Conservation (phyloP, 2,888 invertebrate genomes). For the Iphiclides podalirius region DNA sequence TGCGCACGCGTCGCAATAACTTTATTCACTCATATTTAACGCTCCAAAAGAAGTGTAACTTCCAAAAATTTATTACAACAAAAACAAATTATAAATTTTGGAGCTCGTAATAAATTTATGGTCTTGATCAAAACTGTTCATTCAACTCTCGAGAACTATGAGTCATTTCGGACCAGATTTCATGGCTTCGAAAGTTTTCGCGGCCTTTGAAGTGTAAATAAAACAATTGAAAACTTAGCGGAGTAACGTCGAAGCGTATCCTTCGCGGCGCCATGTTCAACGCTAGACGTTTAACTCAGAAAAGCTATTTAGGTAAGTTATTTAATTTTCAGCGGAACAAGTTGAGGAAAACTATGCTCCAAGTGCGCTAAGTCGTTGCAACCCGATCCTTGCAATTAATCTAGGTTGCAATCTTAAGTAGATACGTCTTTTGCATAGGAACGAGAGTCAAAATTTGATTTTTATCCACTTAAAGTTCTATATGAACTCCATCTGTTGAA, state of each 20-base stretch:
- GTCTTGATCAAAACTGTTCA: constrained; percentile 37
- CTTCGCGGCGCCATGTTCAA: constrained; percentile 47
- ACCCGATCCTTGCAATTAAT: constrained; percentile 49
- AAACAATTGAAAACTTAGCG: constrained; percentile 47
- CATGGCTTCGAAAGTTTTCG: constrained; percentile 42
- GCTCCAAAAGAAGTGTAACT: no score
- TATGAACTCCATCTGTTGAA: constrained; percentile 38
- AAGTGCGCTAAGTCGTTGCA: constrained; percentile 50
- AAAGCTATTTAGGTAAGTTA: constrained; percentile 65
- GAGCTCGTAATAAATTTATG: constrained; percentile 26
- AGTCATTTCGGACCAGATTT: constrained; percentile 40
- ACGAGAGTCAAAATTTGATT: constrained; percentile 53
- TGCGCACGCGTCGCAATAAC: no score
- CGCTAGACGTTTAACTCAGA: constrained; percentile 49
- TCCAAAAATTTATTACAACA: no score
- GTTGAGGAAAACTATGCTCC: constrained; percentile 55
- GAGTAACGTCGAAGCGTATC: constrained; percentile 43
- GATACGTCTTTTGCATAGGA: constrained; percentile 58
- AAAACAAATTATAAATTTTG: constrained; percentile 2
- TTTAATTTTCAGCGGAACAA: constrained; percentile 55
- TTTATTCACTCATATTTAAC: no score
- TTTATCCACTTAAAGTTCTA: constrained; percentile 49
- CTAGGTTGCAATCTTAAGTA: constrained; percentile 55
- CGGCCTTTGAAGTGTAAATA: constrained; percentile 38
- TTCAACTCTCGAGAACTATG: constrained; percentile 29